Base-by-base conservation (phyloP, 2,797 vertebrate genomes). In the Bryconaethiops microstoma region DNA sequence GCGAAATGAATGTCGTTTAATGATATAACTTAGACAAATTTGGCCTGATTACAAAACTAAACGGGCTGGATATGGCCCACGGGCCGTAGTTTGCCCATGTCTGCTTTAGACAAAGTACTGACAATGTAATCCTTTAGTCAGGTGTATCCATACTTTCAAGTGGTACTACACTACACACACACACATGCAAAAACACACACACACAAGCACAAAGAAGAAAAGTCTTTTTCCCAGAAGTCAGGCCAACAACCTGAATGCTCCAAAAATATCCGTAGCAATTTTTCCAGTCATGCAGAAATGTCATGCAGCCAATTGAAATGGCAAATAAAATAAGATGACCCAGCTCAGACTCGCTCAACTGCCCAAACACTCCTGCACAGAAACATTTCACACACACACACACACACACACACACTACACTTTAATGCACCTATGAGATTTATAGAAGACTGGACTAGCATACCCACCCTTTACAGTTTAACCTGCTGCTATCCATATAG, bases 301-400 rank as follows among this genome's bases (percentile, higher is more conserved):
- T 82, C 82, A 82, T 55, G 50, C 63, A 57, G 62, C 54, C 74
- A 79, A 79, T 74, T 85, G 78, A 87, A 87, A 87, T 85, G 84
- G 77, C 84, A 85, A 64, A 78, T 76, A 55, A 59, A 73, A 57
- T 54, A 78, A 78, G 74, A 74, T 35, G 19, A 78, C 59, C 76
- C 62, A 57, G 23, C n/a, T 62, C 13, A 10, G 54, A 42, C 74
- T 54, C 63, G 62, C 55, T 45, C 16, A 19, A 6, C 74, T 74
- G 74, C 55, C 55, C 60, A 75, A 67, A 81, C 25, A 78, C 62
- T 63, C 35, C 64, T 40, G 78, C 70, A 67, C 60, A 72, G 63
- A 76, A 39, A 60, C 54, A 77, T 45, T 82, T 73, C 73, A 57
- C 54, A 77, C 72, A 82, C 65, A 64, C 21, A 71, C 69, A 57